phyloP scores from a whole-genome alignment of 1,140 invertebrate genomes.

The Hyles euphorbiae region DNA sequence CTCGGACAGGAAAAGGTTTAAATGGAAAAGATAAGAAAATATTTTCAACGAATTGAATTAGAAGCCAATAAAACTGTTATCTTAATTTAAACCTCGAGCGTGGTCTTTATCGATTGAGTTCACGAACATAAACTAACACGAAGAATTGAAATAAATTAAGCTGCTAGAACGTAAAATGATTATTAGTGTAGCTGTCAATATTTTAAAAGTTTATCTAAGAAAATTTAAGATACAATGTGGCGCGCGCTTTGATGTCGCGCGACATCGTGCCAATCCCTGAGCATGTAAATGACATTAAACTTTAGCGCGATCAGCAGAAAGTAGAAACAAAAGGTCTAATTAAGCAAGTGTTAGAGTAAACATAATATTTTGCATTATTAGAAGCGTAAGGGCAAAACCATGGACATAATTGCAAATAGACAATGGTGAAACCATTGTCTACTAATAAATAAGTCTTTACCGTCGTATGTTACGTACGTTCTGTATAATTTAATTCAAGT shows the following conservation, averaged over 20 bases:
- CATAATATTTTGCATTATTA: no score
- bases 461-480: no score
- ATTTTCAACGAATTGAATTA: constrained; percentile 44
- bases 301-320: no score
- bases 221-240: neutral
- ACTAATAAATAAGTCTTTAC: no score
- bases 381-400: no score
- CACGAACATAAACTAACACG: constrained; percentile 35
- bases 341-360: no score
- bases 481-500: no score
- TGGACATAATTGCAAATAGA: no score
- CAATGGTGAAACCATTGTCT: no score
- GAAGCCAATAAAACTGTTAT: constrained; percentile 55
- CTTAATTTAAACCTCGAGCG: constrained; percentile 46
- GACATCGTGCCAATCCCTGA: neutral
- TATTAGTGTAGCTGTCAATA: constrained; percentile 11
- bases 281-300: no score
- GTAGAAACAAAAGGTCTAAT: no score
- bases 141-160: constrained; percentile 26
- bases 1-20: constrained; percentile 25
- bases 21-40: constrained; percentile 36
- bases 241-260: constrained; percentile 17
- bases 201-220: constrained; percentile 8
- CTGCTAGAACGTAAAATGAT: constrained; percentile 16
- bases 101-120: constrained; percentile 44